These are phyloP conservation scores for Sclerurus mexicanus DNA, from an alignment of 2,113 vertebrate genomes.

Conservation along the genomic window DNA sequence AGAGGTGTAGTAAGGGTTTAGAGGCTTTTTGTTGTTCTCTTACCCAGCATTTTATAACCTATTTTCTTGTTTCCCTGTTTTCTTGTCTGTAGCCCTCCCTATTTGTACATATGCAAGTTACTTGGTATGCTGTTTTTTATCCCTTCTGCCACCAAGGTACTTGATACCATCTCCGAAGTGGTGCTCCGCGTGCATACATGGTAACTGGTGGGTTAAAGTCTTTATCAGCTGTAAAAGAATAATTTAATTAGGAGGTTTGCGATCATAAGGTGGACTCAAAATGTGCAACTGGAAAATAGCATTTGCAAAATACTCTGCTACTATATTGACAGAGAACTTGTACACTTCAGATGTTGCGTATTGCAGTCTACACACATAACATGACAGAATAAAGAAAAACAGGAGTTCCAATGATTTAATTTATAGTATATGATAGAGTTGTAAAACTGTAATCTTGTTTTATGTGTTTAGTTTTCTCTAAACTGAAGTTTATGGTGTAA, in stretches of 20 bases:
- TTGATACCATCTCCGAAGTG: slow-evolving; percentile 24
- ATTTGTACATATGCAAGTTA: slow-evolving; percentile 25
- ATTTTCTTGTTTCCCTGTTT: not conserved
- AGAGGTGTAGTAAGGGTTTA: not conserved
- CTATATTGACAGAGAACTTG: not conserved
- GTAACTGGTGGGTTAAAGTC: not conserved
- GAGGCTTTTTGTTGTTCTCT: not conserved
- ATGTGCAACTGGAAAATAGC: not conserved
- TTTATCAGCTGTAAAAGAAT: not conserved
- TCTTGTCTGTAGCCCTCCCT: not conserved
- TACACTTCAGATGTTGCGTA: not conserved
- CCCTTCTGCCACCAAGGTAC: not conserved
- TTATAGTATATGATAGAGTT: not conserved
- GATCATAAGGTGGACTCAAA: not conserved
- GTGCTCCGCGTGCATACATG: not conserved
- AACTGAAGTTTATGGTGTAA: not conserved
- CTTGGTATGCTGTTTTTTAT: not conserved
- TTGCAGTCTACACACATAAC: not conserved
- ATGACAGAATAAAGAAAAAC: not conserved
- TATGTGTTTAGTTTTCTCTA: slow-evolving; percentile 42
- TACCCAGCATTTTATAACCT: slow-evolving; percentile 20
- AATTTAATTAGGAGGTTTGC: not conserved
- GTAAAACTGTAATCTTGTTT: slow-evolving; percentile 16
- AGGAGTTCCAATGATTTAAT: not conserved
- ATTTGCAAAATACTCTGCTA: not conserved